Evolutionary conservation across 2,888 invertebrate genomes (phyloP).

Genomic region (Cotesia congregata): DNA sequence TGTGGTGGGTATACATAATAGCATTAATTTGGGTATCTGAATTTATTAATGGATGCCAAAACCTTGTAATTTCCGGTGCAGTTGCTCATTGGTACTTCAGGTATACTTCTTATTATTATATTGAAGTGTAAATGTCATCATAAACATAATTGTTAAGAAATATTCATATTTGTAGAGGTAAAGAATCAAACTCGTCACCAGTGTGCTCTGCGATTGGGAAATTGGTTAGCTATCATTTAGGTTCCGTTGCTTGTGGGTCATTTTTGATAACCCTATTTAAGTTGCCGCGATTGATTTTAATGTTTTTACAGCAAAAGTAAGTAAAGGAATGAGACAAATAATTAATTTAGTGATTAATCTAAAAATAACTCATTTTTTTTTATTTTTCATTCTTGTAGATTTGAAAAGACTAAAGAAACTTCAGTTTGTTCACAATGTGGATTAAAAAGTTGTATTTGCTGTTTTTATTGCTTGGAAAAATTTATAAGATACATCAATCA

Average conservation of each 20-base stretch:
- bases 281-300: slow-evolving; percentile 88
- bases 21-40: slow-evolving; percentile 95
- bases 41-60: slow-evolving; percentile 94
- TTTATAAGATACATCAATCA: slow-evolving; percentile 93
- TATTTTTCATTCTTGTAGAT: not conserved
- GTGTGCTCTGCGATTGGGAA: slow-evolving; percentile 82
- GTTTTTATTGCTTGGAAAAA: slow-evolving; percentile 91
- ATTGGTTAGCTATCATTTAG: slow-evolving; percentile 89
- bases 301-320: slow-evolving; percentile 91
- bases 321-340: slow-evolving; percentile 58
- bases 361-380: no score
- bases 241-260: slow-evolving; percentile 95
- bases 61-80: slow-evolving; percentile 93
- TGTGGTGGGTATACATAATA: slow-evolving; percentile 90
- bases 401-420: slow-evolving; percentile 77
- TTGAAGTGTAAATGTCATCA: slow-evolving; percentile 2
- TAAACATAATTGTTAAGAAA: slow-evolving; percentile 2
- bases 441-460: slow-evolving; percentile 87
- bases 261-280: slow-evolving; percentile 94
- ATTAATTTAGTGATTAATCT: no score
- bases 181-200: slow-evolving; percentile 78
- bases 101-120: slow-evolving; percentile 67
- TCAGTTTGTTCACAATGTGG: slow-evolving; percentile 83
- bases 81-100: slow-evolving; percentile 96
- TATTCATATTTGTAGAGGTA: slow-evolving; percentile 73